A percentile compares a stretch with the other conserved stretches of the same genome.
Conservation (phyloP, 2,797 vertebrate genomes). For the Xerus rutilus region DNA sequence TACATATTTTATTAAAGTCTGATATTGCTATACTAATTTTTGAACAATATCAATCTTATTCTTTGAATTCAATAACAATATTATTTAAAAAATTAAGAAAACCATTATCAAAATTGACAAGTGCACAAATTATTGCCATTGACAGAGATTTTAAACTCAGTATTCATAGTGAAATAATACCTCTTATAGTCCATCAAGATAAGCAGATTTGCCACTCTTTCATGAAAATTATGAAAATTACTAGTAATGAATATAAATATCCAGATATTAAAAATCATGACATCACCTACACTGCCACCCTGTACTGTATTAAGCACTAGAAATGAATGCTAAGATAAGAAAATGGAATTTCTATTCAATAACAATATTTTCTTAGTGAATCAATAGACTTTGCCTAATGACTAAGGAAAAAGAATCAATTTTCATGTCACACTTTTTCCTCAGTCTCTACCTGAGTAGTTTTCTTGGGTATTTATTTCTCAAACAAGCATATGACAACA, state of each 20-base stretch:
- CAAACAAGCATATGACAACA: neutral
- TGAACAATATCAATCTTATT: neutral
- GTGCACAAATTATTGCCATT: neutral
- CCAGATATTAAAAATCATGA: neutral
- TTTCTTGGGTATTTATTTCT: neutral
- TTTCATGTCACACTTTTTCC: neutral
- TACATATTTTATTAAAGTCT: neutral
- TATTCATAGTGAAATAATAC: neutral
- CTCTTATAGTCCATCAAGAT: neutral
- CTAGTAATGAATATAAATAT: neutral
- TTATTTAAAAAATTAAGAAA: neutral
- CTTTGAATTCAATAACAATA: neutral
- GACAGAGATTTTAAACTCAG: neutral
- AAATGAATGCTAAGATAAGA: neutral
- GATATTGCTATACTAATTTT: neutral
- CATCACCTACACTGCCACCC: neutral
- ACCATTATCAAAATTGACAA: conserved; percentile 4
- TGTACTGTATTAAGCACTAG: neutral
- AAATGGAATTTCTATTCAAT: neutral
- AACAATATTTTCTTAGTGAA: neutral
- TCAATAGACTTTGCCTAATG: neutral
- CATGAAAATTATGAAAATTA: neutral
- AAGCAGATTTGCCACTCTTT: neutral
- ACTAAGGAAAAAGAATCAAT: neutral
- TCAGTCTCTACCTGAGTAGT: neutral